Evolutionary conservation across 2,888 invertebrate genomes (phyloP).

Genomic region (Clusia tigrina): DNA sequence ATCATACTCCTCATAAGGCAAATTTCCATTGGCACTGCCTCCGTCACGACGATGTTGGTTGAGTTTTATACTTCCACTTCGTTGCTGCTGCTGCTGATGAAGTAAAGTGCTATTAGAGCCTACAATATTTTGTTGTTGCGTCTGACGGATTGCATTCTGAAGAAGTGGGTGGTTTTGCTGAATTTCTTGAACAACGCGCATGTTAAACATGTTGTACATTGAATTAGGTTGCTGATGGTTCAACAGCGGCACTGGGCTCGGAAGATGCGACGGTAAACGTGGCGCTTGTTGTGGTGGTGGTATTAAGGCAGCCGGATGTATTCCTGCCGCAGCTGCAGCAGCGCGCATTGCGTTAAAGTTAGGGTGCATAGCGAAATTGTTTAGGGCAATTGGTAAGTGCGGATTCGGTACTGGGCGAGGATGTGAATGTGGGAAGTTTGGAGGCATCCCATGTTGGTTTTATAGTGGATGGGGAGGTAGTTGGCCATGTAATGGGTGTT

Average conservation of each 20-base stretch:
- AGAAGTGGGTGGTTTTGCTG: constrained; percentile 64
- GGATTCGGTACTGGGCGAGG: constrained; percentile 54
- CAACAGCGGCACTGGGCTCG: constrained; percentile 41
- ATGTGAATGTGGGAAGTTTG: constrained; percentile 52
- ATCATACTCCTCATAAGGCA: constrained; percentile 68
- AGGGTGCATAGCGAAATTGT: constrained; percentile 65
- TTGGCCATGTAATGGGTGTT: constrained; percentile 58
- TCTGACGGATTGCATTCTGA: constrained; percentile 48
- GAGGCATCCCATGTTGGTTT: constrained; percentile 43
- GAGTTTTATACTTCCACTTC: constrained; percentile 31
- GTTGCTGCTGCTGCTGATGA: constrained; percentile 48
- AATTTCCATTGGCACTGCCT: constrained; percentile 59
- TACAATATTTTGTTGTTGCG: constrained; percentile 40
- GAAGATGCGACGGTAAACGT: constrained; percentile 61
- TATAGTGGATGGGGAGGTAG: constrained; percentile 51
- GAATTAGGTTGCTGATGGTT: constrained; percentile 47
- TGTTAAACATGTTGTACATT: constrained; percentile 61
- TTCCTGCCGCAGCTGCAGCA: constrained; percentile 54
- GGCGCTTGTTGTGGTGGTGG: constrained; percentile 53
- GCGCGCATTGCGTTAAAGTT: constrained; percentile 64
- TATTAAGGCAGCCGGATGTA: constrained; percentile 50
- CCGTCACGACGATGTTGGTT: constrained; percentile 53
- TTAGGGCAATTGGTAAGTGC: constrained; percentile 62
- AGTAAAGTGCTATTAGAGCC: constrained; percentile 45
- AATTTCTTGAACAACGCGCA: constrained; percentile 64